Percentiles rank a stretch among this genome's conserved stretches.
phyloP scores from a whole-genome alignment of 2,888 invertebrate species.

The Machimus atricapillus region DNA sequence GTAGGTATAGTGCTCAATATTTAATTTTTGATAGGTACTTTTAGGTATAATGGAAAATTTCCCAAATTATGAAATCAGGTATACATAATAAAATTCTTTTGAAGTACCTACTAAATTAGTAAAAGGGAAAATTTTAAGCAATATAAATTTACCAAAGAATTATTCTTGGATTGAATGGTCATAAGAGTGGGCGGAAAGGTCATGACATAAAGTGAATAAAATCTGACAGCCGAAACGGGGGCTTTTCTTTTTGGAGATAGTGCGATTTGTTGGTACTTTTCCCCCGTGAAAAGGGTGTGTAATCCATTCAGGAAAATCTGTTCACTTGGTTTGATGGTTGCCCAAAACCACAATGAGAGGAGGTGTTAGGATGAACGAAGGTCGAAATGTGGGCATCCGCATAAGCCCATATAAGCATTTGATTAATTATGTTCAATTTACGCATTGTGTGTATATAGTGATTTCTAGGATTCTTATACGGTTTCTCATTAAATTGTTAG shows the following conservation, averaged over 20 bases:
- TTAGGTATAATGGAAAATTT: neutral
- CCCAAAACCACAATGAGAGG: slow-evolving; percentile 34
- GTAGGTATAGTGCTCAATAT: neutral
- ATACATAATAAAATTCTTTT: neutral
- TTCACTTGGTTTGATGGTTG: slow-evolving; percentile 39
- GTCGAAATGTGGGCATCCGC: slow-evolving; percentile 33
- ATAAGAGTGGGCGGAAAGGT: neutral
- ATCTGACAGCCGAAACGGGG: slow-evolving; percentile 41
- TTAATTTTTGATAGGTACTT: neutral
- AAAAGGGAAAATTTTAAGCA: neutral
- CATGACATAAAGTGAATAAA: slow-evolving; percentile 42
- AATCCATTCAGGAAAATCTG: slow-evolving; percentile 40
- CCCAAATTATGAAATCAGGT: neutral
- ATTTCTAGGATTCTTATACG: neutral
- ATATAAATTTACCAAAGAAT: neutral
- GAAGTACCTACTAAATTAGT: neutral
- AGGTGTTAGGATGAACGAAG: slow-evolving; percentile 37
- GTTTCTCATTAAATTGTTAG: neutral
- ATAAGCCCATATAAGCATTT: slow-evolving; percentile 35
- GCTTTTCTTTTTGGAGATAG: slow-evolving; percentile 42
- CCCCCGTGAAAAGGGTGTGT: slow-evolving; percentile 36
- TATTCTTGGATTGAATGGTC: neutral
- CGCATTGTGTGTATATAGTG: neutral
- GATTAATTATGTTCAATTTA: slow-evolving; percentile 35
- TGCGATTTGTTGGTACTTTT: slow-evolving; percentile 30